These are phyloP conservation scores for Ichneumon xanthorius DNA, from an alignment of 2,888 invertebrate species.

Conservation along the genomic window DNA sequence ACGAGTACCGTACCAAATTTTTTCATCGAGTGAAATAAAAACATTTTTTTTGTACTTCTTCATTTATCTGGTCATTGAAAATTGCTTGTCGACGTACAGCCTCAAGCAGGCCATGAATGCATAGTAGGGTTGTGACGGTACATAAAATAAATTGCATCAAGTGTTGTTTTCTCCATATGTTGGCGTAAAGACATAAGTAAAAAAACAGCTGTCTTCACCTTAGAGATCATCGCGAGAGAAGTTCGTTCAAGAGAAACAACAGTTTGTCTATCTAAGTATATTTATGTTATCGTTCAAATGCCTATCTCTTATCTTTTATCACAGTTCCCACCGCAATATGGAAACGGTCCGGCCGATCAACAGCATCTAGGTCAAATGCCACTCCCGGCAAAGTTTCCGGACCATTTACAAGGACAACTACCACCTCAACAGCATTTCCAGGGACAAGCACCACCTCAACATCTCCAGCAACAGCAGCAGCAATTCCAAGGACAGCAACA, in stretches of 20 bases:
- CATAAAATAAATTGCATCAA: neutral
- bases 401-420: constrained; percentile 75
- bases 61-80: neutral
- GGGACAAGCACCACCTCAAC: constrained; percentile 38
- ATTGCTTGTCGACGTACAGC: neutral
- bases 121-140: neutral
- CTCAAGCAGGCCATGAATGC: neutral
- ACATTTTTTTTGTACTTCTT: neutral
- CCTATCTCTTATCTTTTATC: constrained; percentile 33
- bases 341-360: constrained; percentile 60
- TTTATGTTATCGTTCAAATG: neutral
- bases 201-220: neutral
- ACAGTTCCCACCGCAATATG: constrained; percentile 76
- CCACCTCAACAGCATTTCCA: constrained; percentile 62
- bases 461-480: constrained; percentile 70
- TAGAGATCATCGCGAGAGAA: neutral
- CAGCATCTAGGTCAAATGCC: constrained; percentile 71
- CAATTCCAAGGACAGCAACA: constrained; percentile 72
- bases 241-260: neutral
- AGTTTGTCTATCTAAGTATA: neutral
- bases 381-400: constrained; percentile 61
- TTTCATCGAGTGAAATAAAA: neutral
- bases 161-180: neutral
- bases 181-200: neutral
- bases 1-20: no score